Conservation (phyloP, 2,797 vertebrate genomes). For the Spheniscus humboldti region DNA sequence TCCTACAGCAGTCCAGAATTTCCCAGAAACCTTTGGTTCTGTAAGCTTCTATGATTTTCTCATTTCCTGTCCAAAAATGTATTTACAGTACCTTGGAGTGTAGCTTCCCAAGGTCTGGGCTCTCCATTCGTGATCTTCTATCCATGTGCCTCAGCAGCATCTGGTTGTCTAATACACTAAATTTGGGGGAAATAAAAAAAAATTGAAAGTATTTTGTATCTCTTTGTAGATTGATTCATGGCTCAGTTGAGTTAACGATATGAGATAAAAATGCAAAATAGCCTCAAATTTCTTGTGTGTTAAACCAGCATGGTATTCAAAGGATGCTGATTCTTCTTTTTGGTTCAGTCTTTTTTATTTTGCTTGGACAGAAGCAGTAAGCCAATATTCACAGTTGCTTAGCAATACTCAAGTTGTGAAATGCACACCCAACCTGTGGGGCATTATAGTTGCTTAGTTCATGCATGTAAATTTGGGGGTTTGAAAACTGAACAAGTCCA, state of each 20-base stretch:
- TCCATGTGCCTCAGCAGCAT: neutral
- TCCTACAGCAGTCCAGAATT: neutral
- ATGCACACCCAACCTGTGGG: constrained; percentile 29
- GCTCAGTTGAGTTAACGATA: neutral
- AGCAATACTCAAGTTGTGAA: neutral
- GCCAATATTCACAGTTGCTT: neutral
- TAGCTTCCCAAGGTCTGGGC: neutral
- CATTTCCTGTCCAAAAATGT: neutral
- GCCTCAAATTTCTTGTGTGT: neutral
- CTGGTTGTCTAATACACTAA: neutral
- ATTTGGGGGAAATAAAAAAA: neutral
- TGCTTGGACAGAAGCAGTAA: neutral
- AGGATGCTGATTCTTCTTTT: neutral
- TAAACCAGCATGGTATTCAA: neutral
- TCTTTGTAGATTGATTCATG: neutral
- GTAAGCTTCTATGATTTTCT: neutral
- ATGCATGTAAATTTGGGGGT: neutral
- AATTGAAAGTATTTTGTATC: neutral
- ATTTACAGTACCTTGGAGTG: neutral
- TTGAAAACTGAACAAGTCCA: constrained; percentile 1
- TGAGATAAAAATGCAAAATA: neutral
- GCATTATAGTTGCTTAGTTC: constrained; percentile 21
- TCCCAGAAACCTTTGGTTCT: neutral
- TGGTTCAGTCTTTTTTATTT: neutral
- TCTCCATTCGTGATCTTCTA: neutral